phyloP scores from a whole-genome alignment of 2,888 invertebrate genomes.

The Pyrochroa serraticornis region DNA sequence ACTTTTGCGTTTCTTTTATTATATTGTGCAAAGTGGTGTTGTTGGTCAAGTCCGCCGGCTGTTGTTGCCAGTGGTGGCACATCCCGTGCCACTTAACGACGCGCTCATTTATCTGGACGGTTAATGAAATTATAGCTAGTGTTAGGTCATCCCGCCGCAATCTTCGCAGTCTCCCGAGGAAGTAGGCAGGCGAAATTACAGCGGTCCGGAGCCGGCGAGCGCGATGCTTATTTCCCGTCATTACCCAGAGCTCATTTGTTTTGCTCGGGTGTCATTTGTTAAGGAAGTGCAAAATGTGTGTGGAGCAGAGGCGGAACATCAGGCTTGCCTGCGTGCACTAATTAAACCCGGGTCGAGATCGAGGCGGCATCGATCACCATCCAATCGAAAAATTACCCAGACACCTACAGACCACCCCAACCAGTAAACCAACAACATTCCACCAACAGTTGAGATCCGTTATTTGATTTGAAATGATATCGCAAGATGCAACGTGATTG shows the following conservation, averaged over 20 bases:
- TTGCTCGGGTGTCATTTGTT: slow-evolving; percentile 39
- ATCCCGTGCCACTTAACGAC: slow-evolving; percentile 45
- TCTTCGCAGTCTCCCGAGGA: slow-evolving; percentile 45
- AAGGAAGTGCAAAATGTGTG: slow-evolving; percentile 33
- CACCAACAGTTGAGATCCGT: too few species aligned
- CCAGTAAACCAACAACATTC: too few species aligned
- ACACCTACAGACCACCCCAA: too few species aligned
- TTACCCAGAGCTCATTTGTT: slow-evolving; percentile 44
- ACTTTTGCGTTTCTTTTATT: too few species aligned
- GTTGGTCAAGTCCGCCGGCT: slow-evolving; percentile 39
- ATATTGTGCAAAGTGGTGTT: slow-evolving; percentile 39
- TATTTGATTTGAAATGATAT: too few species aligned
- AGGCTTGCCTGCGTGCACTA: slow-evolving; percentile 1
- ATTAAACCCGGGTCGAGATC: slow-evolving; percentile 2
- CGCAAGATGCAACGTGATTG: too few species aligned
- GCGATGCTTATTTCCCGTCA: slow-evolving; percentile 42
- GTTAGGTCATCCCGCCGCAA: slow-evolving; percentile 53
- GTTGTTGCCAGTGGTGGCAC: slow-evolving; percentile 2
- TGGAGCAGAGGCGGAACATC: slow-evolving; percentile 3
- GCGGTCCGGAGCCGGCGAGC: slow-evolving; percentile 35
- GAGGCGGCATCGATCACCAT: too few species aligned
- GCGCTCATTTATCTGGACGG: slow-evolving; percentile 62
- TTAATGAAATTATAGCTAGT: slow-evolving; percentile 65
- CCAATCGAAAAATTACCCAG: too few species aligned
- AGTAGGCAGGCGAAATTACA: slow-evolving; percentile 44